Conservation (phyloP, 2,797 vertebrate species). For the Dryobates pubescens region DNA sequence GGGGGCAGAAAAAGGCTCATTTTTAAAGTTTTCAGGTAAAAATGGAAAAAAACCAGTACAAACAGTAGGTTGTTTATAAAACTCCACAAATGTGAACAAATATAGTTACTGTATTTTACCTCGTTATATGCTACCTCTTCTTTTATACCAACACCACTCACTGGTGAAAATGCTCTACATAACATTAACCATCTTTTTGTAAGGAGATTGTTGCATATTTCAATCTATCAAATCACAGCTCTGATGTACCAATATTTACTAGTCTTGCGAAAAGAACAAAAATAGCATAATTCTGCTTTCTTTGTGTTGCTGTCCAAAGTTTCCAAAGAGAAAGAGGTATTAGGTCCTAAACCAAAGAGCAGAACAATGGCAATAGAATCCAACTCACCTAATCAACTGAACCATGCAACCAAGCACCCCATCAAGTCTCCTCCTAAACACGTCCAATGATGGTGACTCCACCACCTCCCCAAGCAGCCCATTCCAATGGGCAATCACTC, state of each 20-base stretch:
- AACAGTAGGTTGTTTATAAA: not conserved
- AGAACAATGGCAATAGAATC: not conserved
- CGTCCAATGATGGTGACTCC: no score
- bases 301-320: not conserved
- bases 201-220: not conserved
- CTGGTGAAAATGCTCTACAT: not conserved
- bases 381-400: no score
- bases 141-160: not conserved
- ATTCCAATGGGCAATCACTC: no score
- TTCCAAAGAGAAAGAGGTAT: not conserved
- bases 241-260: not conserved
- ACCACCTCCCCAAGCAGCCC: no score
- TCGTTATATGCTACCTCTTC: no score
- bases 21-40: conserved; percentile 56
- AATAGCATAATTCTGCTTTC: not conserved
- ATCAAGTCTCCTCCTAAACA: no score
- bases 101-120: not conserved
- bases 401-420: no score
- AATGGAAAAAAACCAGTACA: not conserved
- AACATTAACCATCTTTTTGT: not conserved
- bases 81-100: fast-evolving
- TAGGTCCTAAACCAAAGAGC: not conserved
- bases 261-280: not conserved
- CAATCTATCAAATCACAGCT: not conserved
- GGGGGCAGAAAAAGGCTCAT: not conserved